Base-by-base conservation (phyloP, 2,113 vertebrate species). In the Speoplatyrhinus poulsoni region DNA sequence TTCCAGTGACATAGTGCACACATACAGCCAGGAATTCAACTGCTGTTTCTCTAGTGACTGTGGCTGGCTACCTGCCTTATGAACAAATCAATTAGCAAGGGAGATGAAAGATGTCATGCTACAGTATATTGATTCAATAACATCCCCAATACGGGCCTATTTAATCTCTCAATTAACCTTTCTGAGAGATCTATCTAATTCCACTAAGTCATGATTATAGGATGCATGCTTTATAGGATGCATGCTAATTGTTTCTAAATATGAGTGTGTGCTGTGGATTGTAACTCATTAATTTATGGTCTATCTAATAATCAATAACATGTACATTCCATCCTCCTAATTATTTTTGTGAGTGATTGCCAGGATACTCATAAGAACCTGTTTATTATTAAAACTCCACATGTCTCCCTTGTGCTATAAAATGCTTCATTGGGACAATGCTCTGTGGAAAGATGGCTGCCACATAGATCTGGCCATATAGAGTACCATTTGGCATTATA, bases 21-120 rank as follows among this genome's bases (percentile, higher is more conserved):
- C 72, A 54, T 68, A 54, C 16, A 67, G 56, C 65, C 55, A 62
- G 47, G 65, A 57, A 72, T 80, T 62, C 53, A 19, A 76, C 47
- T 53, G 10, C 50, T 15, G 47, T 12, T 6, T 60, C 57, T 60
- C 57, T 9, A 47, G 41, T 9, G 41, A 8, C 12, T 49, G 32
- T 12, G 60, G 53, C 46, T 67, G 17, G 55, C 53, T 71, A 54
- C 69, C 52, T 73, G 15, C 53, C 55, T 63, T 62, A 55, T 52
- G n/a, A 46, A 50, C n/a, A 63, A 67, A 56, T 87, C 65, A 78
- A 74, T 60, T 82, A 81, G 67, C 62, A 79, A 77, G 79, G 70
- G 65, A 52, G 33, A 66, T n/a, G 41, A 67, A 75, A 69, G 60
- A 75, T 67, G 72, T 32, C 49, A n/a, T 59, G 65, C 67, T 13